Conservation (phyloP, 2,888 invertebrate genomes). For the Lasioglossum leucozonium region DNA sequence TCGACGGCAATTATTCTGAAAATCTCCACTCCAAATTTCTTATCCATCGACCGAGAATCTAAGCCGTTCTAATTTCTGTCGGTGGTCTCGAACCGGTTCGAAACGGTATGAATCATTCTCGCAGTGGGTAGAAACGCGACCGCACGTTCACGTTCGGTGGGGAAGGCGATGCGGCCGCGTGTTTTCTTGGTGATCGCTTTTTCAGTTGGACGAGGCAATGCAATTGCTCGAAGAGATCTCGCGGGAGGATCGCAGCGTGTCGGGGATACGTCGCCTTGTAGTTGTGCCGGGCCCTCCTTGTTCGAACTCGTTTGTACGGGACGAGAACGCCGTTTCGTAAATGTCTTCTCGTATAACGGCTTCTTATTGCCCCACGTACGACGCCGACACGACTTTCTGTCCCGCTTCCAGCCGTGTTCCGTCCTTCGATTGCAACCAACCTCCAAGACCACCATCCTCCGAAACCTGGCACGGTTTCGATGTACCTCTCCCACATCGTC, state of each 20-base stretch:
- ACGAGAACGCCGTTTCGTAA: conserved; percentile 64
- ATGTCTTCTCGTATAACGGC: conserved; percentile 70
- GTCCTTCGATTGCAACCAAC: conserved; percentile 40
- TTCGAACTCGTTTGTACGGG: conserved; percentile 56
- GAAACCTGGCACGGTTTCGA: conserved; percentile 56
- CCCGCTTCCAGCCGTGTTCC: conserved; percentile 46
- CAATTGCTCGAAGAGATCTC: conserved; percentile 69
- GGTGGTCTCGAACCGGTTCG: background rate
- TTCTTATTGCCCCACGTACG: conserved; percentile 70
- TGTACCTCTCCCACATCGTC: conserved; percentile 11
- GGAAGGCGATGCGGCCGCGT: background rate
- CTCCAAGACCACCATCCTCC: conserved; percentile 16
- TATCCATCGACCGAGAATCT: background rate
- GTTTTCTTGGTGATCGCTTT: conserved; percentile 53
- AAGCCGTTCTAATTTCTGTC: background rate
- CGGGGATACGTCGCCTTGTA: conserved; percentile 38
- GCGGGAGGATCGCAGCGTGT: conserved; percentile 56
- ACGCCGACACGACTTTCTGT: conserved; percentile 60
- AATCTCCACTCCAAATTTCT: background rate
- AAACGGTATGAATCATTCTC: background rate
- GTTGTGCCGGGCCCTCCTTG: conserved; percentile 40
- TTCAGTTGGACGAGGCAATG: conserved; percentile 49
- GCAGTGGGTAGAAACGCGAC: background rate
- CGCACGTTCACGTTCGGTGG: background rate
- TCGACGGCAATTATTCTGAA: too few relatives aligned